Base-by-base conservation (phyloP, 2,888 invertebrate genomes). In the Epiperipatus broadwayi region DNA sequence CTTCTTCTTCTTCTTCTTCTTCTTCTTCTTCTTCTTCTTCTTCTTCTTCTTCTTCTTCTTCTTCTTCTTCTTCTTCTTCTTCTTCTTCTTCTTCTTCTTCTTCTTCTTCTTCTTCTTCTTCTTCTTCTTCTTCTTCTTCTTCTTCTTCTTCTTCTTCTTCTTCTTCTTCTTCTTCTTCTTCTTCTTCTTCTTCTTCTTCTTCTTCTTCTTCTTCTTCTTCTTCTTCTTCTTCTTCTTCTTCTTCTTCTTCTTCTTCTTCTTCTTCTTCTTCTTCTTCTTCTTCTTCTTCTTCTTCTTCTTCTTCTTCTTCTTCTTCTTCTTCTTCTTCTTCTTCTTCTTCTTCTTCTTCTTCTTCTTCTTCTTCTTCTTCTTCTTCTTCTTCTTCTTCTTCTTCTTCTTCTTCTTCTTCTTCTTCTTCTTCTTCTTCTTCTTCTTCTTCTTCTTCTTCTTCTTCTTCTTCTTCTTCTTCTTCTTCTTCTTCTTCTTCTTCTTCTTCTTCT, bases 201-300 rank as follows among this genome's bases (percentile, higher is more conserved):
- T 19, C 21, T 38, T 38, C 14, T 38, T 36, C 21, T 12, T 37
- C 37, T 37, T 18, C 21, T 18, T 39, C 8, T 38, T 3, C 21
- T 16, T 37, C 37, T 37, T 16, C 7, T 16, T 40, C 5, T 38
- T 22, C 21, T 22, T 39, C 19, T 39, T 12, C 18, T 36, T 37
- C 4, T 38, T 19, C 21, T 38, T 38, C 14, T 38, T 36, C 21
- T 12, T 37, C 37, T 37, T 18, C 21, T 18, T 39, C 8, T 38
- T 3, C 21, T 16, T 37, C 37, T 37, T 16, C 7, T 16, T 40
- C 5, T 38, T 22, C 21, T 22, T 39, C 19, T 39, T 12, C 18
- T 36, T 37, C 4, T 38, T 19, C 21, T 38, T 38, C 14, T 38
- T 36, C 21, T 12, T 37, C 37, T 37, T 18, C 21, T 18, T 39